phyloP scores from a whole-genome alignment of 35 echinoderm and acorn worm genomes.

The Nesometra sesokonis region DNA sequence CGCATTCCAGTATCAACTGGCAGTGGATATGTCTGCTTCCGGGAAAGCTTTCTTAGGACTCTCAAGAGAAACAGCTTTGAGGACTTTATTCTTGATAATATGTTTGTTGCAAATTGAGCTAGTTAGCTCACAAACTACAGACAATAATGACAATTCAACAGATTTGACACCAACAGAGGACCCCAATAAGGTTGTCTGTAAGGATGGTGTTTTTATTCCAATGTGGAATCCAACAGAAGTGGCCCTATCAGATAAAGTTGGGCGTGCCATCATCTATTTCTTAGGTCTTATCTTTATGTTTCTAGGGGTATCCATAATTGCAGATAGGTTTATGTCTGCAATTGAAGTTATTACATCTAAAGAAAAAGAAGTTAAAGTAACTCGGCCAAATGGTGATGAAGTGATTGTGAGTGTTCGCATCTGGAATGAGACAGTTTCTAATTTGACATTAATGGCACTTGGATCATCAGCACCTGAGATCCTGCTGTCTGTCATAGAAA shows the following conservation, averaged over 20 bases:
- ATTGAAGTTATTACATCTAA: conserved; percentile 99
- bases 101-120: background rate
- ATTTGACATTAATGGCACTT: conserved; percentile 95
- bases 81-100: background rate
- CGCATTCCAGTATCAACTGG: background rate
- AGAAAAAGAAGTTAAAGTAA: conserved; percentile 87
- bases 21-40: background rate
- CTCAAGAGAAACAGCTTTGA: background rate
- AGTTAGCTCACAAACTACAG: background rate
- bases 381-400: conserved; percentile 82
- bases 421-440: conserved; percentile 99
- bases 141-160: background rate
- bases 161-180: no score
- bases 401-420: conserved; percentile 82
- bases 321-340: conserved; percentile 96
- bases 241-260: conserved; percentile 53
- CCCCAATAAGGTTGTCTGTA: conserved; percentile 9
- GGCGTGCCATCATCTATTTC: conserved; percentile 84
- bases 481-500: conserved; percentile 89
- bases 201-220: conserved; percentile 49
- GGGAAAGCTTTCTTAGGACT: background rate
- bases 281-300: conserved; percentile 74
- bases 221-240: conserved; percentile 46
- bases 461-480: conserved; percentile 98
- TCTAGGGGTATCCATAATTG: conserved; percentile 92